phyloP scores from a whole-genome alignment of 2,888 invertebrate species.

The Drosophila lacicola region DNA sequence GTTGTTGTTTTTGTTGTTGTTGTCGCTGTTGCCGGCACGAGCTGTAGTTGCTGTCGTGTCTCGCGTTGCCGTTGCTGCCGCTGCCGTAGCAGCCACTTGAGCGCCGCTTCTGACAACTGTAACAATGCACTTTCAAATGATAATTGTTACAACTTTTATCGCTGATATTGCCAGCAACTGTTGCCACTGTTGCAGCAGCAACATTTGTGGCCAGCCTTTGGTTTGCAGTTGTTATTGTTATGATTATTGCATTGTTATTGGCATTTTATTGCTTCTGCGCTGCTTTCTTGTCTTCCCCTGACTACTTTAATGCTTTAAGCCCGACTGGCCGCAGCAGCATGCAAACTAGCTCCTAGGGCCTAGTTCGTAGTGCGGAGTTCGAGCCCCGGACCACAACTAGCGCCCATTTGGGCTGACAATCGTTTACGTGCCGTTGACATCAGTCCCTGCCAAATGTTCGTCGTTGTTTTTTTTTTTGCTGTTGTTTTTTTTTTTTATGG shows the following conservation, averaged over 20 bases:
- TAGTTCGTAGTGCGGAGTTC: constrained; percentile 10
- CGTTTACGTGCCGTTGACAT: constrained; percentile 60
- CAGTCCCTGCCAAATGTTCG: constrained; percentile 43
- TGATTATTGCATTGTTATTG: constrained; percentile 78
- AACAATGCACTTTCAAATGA: constrained; percentile 81
- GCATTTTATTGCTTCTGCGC: constrained; percentile 67
- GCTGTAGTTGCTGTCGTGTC: constrained; percentile 41
- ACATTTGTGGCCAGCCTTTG: constrained; percentile 41
- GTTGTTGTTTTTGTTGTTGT: constrained; percentile 11
- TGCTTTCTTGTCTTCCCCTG: constrained; percentile 50
- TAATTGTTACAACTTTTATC: constrained; percentile 80
- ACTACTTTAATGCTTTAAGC: constrained; percentile 34
- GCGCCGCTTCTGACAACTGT: constrained; percentile 69
- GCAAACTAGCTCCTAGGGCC: constrained; percentile 35
- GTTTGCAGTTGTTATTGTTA: constrained; percentile 63
- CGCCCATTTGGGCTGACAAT: constrained; percentile 50
- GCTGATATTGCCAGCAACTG: constrained; percentile 73
- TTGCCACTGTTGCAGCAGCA: constrained; percentile 50
- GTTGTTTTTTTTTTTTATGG: constrained; percentile 27
- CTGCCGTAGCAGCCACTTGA: constrained; percentile 54
- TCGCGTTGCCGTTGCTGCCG: constrained; percentile 19
- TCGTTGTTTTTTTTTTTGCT: constrained; percentile 24
- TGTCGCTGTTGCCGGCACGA: constrained; percentile 55
- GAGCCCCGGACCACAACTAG: constrained; percentile 1
- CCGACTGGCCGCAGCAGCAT: constrained; percentile 12